A percentile compares a stretch with the other conserved stretches of the same genome.
Evolutionary conservation across 2,113 vertebrate genomes (phyloP).

Genomic region (Saguinus midas): DNA sequence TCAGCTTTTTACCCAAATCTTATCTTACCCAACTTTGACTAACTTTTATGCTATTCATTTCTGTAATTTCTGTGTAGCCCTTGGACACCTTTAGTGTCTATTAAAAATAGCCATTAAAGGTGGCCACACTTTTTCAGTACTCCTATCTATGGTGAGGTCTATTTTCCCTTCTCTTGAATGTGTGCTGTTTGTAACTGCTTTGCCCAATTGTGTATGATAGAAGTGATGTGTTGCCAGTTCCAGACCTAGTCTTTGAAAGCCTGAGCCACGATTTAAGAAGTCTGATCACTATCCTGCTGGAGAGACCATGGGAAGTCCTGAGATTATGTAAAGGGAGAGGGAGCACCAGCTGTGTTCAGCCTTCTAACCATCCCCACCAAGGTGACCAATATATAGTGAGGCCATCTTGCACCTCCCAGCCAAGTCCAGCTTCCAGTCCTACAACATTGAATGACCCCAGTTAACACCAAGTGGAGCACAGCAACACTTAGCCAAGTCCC

Average conservation of each 20-base stretch:
- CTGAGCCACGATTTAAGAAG: not conserved
- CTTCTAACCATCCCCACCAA: not conserved
- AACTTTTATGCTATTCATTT: not conserved
- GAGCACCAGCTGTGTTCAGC: not conserved
- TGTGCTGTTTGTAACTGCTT: not conserved
- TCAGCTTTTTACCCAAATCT: not conserved
- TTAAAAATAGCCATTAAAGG: not conserved
- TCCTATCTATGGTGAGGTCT: not conserved
- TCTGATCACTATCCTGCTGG: not conserved
- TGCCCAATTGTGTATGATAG: not conserved
- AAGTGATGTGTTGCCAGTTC: not conserved
- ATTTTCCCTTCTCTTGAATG: not conserved
- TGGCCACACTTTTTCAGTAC: not conserved
- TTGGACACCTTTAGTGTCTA: not conserved
- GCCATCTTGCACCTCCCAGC: not conserved
- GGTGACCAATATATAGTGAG: not conserved
- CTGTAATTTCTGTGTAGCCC: not conserved
- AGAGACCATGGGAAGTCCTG: not conserved
- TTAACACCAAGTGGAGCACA: not conserved
- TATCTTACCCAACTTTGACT: not conserved
- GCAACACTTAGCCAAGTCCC: not conserved
- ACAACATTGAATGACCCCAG: not conserved
- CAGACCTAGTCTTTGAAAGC: not conserved
- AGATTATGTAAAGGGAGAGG: not conserved
- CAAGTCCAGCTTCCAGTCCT: not conserved